Evolutionary conservation across 2,888 invertebrate genomes (phyloP).

Genomic region (Lypha dubia): DNA sequence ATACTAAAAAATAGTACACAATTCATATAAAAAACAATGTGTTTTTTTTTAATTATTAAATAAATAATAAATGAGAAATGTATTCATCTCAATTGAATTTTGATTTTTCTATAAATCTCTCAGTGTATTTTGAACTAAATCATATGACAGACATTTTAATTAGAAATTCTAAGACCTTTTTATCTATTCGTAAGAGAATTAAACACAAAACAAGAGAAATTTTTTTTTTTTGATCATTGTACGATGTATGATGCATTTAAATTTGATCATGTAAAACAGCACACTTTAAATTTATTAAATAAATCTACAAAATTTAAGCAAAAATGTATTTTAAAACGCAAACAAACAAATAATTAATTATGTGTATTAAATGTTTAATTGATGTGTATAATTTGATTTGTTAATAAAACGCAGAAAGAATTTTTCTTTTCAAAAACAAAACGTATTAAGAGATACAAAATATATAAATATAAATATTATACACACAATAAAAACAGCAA

Average conservation of each 20-base stretch:
- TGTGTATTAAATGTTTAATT: constrained; percentile 69
- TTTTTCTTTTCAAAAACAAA: background rate
- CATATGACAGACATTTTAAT: constrained; percentile 54
- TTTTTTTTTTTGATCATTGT: constrained; percentile 26
- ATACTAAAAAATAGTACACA: constrained; percentile 72
- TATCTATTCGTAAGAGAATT: constrained; percentile 21
- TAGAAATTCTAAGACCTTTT: constrained; percentile 33
- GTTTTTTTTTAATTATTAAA: constrained; percentile 54
- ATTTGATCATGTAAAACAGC: constrained; percentile 72
- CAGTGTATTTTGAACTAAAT: constrained; percentile 50
- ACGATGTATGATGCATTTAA: constrained; percentile 61
- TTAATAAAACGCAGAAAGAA: background rate
- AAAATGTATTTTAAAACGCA: background rate
- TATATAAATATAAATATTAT: constrained; percentile 12
- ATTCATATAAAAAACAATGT: constrained; percentile 74
- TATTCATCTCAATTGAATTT: constrained; percentile 53
- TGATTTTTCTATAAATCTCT: constrained; percentile 41
- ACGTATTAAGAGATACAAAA: background rate
- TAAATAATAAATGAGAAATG: constrained; percentile 64
- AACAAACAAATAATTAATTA: constrained; percentile 42
- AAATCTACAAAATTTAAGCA: constrained; percentile 9
- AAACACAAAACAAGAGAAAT: no score
- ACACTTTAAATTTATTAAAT: constrained; percentile 57
- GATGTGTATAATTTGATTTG: constrained; percentile 61
- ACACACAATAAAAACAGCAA: no score